Conservation (phyloP, 2,888 invertebrate genomes). For the Erannis defoliaria region DNA sequence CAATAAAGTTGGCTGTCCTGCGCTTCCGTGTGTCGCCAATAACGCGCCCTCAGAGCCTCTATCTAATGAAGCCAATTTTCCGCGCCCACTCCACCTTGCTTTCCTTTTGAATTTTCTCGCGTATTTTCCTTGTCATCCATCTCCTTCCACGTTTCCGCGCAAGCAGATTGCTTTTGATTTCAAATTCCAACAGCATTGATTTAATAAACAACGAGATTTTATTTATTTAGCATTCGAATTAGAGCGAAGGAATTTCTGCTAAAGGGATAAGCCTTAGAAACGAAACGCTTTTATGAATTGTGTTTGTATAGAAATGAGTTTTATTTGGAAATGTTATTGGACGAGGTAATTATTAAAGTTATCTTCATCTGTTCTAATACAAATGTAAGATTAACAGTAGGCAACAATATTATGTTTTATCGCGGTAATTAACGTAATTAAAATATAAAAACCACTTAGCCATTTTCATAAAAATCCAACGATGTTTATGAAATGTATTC, state of each 20-base stretch:
- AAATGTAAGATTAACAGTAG: no score
- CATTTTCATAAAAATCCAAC: neutral
- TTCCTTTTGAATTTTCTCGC: slow-evolving; percentile 82
- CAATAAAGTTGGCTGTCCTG: slow-evolving; percentile 32
- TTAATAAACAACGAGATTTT: slow-evolving; percentile 67
- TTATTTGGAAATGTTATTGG: neutral
- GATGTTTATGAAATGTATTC: neutral
- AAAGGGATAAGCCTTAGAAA: slow-evolving; percentile 30
- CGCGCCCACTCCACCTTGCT: slow-evolving; percentile 76
- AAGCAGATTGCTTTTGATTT: slow-evolving; percentile 83
- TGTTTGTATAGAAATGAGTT: slow-evolving; percentile 27
- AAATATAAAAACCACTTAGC: no score
- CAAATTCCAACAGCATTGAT: slow-evolving; percentile 78
- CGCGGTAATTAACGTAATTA: no score
- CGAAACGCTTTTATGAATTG: slow-evolving; percentile 21
- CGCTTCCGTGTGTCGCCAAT: slow-evolving; percentile 61
- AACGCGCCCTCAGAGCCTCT: slow-evolving; percentile 63
- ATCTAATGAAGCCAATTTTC: slow-evolving; percentile 86
- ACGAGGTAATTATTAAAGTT: neutral
- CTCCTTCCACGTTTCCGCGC: slow-evolving; percentile 77
- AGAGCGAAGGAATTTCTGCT: slow-evolving; percentile 35
- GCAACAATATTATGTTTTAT: no score
- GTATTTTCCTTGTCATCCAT: slow-evolving; percentile 84
- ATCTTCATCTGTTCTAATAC: neutral
- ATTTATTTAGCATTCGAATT: slow-evolving; percentile 45